These are phyloP conservation scores for Drosophila kokeensis DNA, from an alignment of 2,888 invertebrate genomes.

Conservation along the genomic window DNA sequence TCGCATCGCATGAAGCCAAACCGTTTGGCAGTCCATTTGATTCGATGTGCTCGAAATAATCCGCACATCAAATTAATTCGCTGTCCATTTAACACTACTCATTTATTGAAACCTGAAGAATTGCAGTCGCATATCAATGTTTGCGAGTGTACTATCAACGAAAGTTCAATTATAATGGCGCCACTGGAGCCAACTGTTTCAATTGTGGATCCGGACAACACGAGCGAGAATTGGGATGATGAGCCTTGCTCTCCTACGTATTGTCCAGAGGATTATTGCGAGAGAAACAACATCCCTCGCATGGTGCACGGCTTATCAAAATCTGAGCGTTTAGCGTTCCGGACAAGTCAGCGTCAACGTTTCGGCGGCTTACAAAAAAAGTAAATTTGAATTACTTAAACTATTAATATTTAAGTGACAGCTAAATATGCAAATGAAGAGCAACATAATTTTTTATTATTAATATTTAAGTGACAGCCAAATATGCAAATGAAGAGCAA, in stretches of 20 bases:
- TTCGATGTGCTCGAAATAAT: slow-evolving; percentile 87
- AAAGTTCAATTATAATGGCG: slow-evolving; percentile 55
- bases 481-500: background rate
- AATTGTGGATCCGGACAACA: background rate
- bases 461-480: background rate
- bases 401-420: background rate
- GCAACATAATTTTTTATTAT: background rate
- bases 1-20: slow-evolving; percentile 86
- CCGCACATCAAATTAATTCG: slow-evolving; percentile 83
- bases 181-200: slow-evolving; percentile 6
- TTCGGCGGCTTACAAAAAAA: slow-evolving; percentile 19
- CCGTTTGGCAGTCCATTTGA: slow-evolving; percentile 86
- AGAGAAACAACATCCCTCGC: slow-evolving; percentile 47
- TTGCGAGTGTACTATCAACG: slow-evolving; percentile 58
- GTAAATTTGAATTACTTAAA: background rate
- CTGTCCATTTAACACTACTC: slow-evolving; percentile 87
- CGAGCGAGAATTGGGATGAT: slow-evolving; percentile 40
- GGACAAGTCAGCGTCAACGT: slow-evolving; percentile 68
- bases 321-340: slow-evolving; percentile 61
- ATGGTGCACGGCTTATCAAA: slow-evolving; percentile 46
- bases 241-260: slow-evolving; percentile 33
- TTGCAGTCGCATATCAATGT: slow-evolving; percentile 56
- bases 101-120: slow-evolving; percentile 86
- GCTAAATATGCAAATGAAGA: background rate
- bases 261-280: slow-evolving; percentile 46